A percentile compares a stretch with the other conserved stretches of the same genome.
These are phyloP conservation scores for Drosophila equinoxialis DNA, from an alignment of 1,140 invertebrate genomes.

Conservation along the genomic window DNA sequence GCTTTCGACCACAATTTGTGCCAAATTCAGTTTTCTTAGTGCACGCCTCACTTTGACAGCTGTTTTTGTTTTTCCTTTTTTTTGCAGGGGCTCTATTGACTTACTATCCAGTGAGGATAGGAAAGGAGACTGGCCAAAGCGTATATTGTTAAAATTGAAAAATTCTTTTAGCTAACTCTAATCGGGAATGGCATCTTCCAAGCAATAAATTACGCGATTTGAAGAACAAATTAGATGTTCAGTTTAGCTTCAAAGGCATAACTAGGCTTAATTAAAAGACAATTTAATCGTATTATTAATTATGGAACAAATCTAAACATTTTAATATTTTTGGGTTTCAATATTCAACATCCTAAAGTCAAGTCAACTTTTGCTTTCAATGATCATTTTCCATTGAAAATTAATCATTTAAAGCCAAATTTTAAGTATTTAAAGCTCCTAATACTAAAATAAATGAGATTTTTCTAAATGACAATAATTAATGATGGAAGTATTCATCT, in stretches of 20 bases:
- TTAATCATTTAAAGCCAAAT: background rate
- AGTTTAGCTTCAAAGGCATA: no score
- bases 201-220: no score
- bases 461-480: background rate
- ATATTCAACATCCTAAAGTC: no score
- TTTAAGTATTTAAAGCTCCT: constrained; percentile 30
- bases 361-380: no score
- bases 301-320: no score
- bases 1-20: constrained; percentile 40
- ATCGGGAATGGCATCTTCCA: no score
- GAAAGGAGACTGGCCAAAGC: background rate
- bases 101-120: constrained; percentile 28
- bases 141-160: background rate
- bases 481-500: background rate
- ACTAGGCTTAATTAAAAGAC: no score
- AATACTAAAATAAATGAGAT: background rate
- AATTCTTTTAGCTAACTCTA: background rate
- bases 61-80: constrained; percentile 17
- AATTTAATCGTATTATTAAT: no score
- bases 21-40: constrained; percentile 54
- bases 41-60: constrained; percentile 61
- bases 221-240: no score
- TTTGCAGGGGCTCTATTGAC: constrained; percentile 25
- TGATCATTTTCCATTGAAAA: background rate
- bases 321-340: no score